phyloP scores from a whole-genome alignment of 2,113 vertebrate genomes.

The Heterotis niloticus region DNA sequence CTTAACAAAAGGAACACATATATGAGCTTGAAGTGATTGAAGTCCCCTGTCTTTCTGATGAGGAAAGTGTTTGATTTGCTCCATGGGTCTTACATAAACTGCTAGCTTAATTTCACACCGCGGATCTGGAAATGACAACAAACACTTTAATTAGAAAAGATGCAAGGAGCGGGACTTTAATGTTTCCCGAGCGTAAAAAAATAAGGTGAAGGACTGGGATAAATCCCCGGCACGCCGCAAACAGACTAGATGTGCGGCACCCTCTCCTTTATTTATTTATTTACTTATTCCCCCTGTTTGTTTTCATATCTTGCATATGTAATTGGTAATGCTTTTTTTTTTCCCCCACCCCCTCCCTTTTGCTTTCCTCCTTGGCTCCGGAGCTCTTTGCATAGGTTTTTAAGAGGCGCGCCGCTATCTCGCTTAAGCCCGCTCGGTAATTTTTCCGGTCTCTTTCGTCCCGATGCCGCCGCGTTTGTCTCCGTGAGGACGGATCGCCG shows the following conservation, averaged over 20 bases:
- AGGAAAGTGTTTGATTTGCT: constrained; percentile 76
- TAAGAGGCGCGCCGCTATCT: constrained; percentile 27
- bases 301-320: constrained; percentile 46
- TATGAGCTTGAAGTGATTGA: constrained; percentile 78
- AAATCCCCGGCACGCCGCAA: constrained; percentile 50
- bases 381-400: constrained; percentile 53
- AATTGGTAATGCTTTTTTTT: constrained; percentile 48
- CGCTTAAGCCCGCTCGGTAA: constrained; percentile 48
- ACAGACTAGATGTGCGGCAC: constrained; percentile 41
- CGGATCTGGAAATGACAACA: constrained; percentile 68
- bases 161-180: constrained; percentile 63
- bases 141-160: constrained; percentile 76
- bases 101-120: constrained; percentile 78
- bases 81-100: constrained; percentile 76
- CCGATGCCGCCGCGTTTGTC: constrained; percentile 37
- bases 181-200: constrained; percentile 55
- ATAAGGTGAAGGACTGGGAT: constrained; percentile 49
- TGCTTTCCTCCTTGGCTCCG: constrained; percentile 24
- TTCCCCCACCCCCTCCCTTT: constrained; percentile 20
- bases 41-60: constrained; percentile 73
- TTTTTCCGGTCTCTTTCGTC: constrained; percentile 46
- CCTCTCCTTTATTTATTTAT: constrained; percentile 61
- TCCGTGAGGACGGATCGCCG: constrained; percentile 18
- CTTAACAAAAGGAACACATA: constrained; percentile 77
- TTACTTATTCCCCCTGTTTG: constrained; percentile 55